Base-by-base conservation (phyloP, 1,140 invertebrate genomes). In the Carposina sasakii region DNA sequence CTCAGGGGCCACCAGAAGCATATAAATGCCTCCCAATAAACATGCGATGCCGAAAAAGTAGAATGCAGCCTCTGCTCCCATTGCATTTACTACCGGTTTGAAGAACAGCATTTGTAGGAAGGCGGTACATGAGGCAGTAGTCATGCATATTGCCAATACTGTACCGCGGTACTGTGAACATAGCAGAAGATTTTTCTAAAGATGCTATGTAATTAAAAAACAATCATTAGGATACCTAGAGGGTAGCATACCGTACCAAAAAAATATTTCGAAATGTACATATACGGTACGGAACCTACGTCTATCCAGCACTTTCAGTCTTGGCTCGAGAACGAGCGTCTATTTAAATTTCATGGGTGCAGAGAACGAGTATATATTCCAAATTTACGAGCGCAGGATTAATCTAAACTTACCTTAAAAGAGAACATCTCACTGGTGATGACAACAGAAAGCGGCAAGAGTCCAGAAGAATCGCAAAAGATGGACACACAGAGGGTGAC, bases 131-230 rank as follows among this genome's bases (percentile, higher is more conserved):
- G 71, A 67, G 6, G 78, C 63, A 2, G 60, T 19, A 0, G 73
- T 62, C 67, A 78, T 78, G 2, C 71, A 56, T 2, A 61, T 55
- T 1, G 70, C 76, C 52, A 76, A 59, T 0, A 82, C 71, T 41
- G 71, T 71, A 0, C 79, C 73, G 6, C 79, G 76, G 39, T 76
- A 77, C 79, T n/a, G n/a, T 83, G 63, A 13, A 70, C 73, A 39
- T n/a, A 22, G 41, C 2, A 48, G 20, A 12, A 13, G 6, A 39
- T 15, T 26, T 1, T 21, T 48, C 10, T 10, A 9, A 22, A 36
- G 36, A 47, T 17, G 16, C n/a, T 45, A 6, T 34, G 15, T 5
- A 45, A n/a, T 36, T 28, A 43, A 49, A 47, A 52, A 42, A 40
- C 34, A 44, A 34, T 23, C 30, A 46, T 16, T 39, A 31, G 52